phyloP scores from a whole-genome alignment of 1,140 invertebrate species.

The Nautilus pompilius region DNA sequence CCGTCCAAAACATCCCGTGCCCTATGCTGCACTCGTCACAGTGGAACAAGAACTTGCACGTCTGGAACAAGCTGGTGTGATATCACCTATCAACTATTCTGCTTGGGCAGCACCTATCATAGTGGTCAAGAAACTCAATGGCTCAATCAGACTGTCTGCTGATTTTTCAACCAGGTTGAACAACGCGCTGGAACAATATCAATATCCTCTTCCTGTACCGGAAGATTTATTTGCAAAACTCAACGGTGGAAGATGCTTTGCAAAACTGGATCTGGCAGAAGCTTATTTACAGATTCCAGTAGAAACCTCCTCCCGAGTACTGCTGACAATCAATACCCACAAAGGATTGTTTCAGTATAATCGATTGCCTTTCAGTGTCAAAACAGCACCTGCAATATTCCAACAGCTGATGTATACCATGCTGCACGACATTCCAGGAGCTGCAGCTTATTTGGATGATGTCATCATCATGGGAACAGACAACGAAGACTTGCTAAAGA shows the following conservation, averaged over 20 bases:
- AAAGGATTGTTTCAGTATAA: conserved; percentile 19
- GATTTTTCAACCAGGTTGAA: conserved; percentile 45
- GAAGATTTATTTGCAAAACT: conserved; percentile 31
- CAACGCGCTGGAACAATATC: conserved; percentile 14
- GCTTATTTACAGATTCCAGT: conserved; percentile 23
- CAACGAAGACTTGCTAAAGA: conserved; percentile 10
- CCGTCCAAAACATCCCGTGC: too few species aligned
- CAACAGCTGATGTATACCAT: conserved; percentile 54
- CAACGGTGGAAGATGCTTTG: conserved; percentile 18
- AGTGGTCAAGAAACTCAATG: conserved; percentile 19
- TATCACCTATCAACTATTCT: too few species aligned
- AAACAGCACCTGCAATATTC: conserved; percentile 57
- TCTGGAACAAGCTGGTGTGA: too few species aligned
- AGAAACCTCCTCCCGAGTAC: conserved; percentile 11
- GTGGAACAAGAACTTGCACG: too few species aligned
- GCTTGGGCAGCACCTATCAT: conserved; percentile 35
- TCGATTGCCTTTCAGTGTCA: conserved; percentile 10
- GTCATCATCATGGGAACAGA: conserved; percentile 14
- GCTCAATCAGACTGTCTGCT: conserved; percentile 24
- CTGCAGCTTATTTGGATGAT: conserved; percentile 20
- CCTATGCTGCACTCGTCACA: too few species aligned
- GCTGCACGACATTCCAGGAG: conserved; percentile 21
- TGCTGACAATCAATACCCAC: conserved; percentile 22
- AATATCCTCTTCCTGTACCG: conserved; percentile 20
- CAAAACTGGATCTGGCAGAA: conserved; percentile 22